Evolutionary conservation across 2,888 invertebrate species (phyloP).

Genomic region (Hirtodrosophila duncani): DNA sequence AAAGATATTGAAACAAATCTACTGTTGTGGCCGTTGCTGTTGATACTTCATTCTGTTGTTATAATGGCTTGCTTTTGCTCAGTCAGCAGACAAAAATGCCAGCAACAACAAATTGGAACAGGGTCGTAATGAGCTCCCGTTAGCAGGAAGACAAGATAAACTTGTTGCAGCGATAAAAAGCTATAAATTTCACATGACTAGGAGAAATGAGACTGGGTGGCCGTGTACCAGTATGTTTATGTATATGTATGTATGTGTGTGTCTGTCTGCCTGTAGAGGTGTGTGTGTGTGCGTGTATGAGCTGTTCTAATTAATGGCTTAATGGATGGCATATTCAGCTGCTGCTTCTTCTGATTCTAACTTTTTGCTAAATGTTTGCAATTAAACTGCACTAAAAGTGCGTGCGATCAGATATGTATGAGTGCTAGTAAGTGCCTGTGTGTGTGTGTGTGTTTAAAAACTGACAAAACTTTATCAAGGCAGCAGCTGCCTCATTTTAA

Average conservation of each 20-base stretch:
- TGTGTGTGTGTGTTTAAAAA: slow-evolving; percentile 33
- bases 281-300: slow-evolving; percentile 16
- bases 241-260: background rate
- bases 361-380: slow-evolving; percentile 50
- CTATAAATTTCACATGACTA: slow-evolving; percentile 58
- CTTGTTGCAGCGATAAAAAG: slow-evolving; percentile 66
- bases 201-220: no score
- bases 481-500: slow-evolving; percentile 45
- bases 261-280: slow-evolving; percentile 1
- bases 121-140: slow-evolving; percentile 59
- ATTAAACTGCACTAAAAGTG: slow-evolving; percentile 62
- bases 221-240: background rate
- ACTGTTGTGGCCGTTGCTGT: no score
- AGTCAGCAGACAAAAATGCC: slow-evolving; percentile 24
- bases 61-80: no score
- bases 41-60: no score
- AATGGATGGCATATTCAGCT: slow-evolving; percentile 21
- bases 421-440: background rate
- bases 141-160: slow-evolving; percentile 62
- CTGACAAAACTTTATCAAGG: slow-evolving; percentile 45
- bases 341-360: background rate
- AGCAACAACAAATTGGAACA: slow-evolving; percentile 9
- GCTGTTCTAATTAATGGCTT: slow-evolving; percentile 58
- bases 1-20: no score
- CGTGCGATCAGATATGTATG: slow-evolving; percentile 11